Percentiles rank a stretch among this genome's conserved stretches.
Conservation (phyloP, 2,113 vertebrate species). For the Nothobranchius furzeri region DNA sequence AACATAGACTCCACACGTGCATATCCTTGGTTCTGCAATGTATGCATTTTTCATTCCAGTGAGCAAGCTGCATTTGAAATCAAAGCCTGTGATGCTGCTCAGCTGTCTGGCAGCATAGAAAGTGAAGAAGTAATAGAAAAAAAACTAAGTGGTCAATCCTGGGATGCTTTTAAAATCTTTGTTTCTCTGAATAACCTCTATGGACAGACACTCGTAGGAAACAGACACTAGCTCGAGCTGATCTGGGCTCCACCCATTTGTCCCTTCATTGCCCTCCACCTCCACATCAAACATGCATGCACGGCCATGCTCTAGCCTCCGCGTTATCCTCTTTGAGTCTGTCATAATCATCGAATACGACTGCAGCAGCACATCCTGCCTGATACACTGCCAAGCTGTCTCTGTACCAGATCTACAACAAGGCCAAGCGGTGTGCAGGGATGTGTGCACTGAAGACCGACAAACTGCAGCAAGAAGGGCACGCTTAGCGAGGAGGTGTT, state of each 20-base stretch:
- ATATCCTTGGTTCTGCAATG: constrained; percentile 69
- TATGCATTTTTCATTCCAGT: constrained; percentile 75
- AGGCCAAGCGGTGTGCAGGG: constrained; percentile 23
- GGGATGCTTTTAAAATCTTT: constrained; percentile 69
- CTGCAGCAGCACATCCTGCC: constrained; percentile 48
- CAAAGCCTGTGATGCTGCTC: constrained; percentile 60
- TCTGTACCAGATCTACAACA: constrained; percentile 35
- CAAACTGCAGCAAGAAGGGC: neutral
- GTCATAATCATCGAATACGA: constrained; percentile 59
- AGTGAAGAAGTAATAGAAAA: constrained; percentile 66
- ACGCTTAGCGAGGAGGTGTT: neutral
- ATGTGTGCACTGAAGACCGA: constrained; percentile 11
- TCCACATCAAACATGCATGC: neutral
- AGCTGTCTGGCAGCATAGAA: constrained; percentile 61
- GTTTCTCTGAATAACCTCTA: constrained; percentile 67
- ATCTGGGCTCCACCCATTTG: constrained; percentile 15
- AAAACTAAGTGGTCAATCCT: constrained; percentile 68
- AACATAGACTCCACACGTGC: constrained; percentile 22
- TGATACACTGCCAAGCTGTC: constrained; percentile 44
- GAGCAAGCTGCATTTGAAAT: constrained; percentile 70
- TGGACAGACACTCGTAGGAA: constrained; percentile 37
- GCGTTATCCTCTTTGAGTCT: constrained; percentile 31
- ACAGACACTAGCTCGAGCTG: constrained; percentile 20
- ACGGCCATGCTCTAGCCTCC: constrained; percentile 5
- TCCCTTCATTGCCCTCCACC: neutral